Evolutionary conservation across 2,888 invertebrate genomes (phyloP).

Genomic region (Drosophila villosipedis): DNA sequence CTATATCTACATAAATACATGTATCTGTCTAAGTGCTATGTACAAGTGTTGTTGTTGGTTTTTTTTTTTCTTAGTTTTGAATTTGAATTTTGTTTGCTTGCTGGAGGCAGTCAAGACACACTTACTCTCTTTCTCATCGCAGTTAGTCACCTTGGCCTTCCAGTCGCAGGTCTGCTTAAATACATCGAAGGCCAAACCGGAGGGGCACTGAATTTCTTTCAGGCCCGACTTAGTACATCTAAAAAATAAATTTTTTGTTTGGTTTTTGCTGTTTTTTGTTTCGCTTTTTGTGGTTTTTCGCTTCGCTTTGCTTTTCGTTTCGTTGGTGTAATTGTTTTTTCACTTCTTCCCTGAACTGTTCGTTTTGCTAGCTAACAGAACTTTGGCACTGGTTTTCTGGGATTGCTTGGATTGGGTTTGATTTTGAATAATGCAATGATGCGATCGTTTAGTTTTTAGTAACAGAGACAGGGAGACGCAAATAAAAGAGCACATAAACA

Average conservation of each 20-base stretch:
- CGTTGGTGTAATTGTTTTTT: constrained; percentile 13
- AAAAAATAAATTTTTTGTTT: constrained; percentile 68
- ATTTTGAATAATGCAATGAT: constrained; percentile 63
- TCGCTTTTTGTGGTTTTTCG: constrained; percentile 17
- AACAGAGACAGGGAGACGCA: constrained; percentile 43
- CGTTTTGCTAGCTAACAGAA: constrained; percentile 61
- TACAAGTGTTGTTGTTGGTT: constrained; percentile 53
- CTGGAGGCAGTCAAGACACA: constrained; percentile 84
- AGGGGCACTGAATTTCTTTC: constrained; percentile 98
- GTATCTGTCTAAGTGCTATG: constrained; percentile 55
- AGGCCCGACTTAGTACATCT: constrained; percentile 96
- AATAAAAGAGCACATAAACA: constrained; percentile 41
- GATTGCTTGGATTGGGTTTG: constrained; percentile 41
- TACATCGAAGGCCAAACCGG: constrained; percentile 98
- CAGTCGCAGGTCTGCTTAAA: constrained; percentile 99
- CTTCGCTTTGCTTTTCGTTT: background rate
- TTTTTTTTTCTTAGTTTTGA: constrained; percentile 12
- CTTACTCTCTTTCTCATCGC: constrained; percentile 98
- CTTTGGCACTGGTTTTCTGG: constrained; percentile 57
- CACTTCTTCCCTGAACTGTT: constrained; percentile 22
- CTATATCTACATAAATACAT: constrained; percentile 47
- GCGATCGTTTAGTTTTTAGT: constrained; percentile 61
- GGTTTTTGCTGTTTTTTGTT: constrained; percentile 19
- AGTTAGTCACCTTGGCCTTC: constrained; percentile 99
- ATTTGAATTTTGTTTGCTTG: constrained; percentile 59